A percentile compares a stretch with the other conserved stretches of the same genome.
phyloP scores from a whole-genome alignment of 2,888 invertebrate genomes.

The Rosalia funebris region DNA sequence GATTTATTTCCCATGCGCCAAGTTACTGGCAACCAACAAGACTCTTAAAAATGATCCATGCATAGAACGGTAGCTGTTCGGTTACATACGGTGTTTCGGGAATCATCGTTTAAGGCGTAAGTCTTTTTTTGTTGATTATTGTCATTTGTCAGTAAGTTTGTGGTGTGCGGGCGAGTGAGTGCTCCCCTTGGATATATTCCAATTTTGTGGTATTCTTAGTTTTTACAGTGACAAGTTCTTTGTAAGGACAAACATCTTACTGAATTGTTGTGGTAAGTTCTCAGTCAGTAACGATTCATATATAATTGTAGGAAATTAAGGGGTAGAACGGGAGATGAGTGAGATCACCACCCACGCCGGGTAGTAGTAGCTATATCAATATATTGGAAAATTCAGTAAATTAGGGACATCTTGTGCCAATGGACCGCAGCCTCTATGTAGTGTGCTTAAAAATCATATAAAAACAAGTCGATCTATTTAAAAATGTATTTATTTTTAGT shows the following conservation, averaged over 20 bases:
- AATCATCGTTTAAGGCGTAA: conserved; percentile 30
- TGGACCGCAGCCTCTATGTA: too few relatives aligned
- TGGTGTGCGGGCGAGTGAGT: conserved; percentile 32
- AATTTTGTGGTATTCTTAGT: conserved; percentile 34
- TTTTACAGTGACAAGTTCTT: conserved; percentile 33
- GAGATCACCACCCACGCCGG: conserved; percentile 40
- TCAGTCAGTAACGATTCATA: background rate
- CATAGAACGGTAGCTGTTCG: conserved; percentile 16
- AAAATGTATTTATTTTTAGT: background rate
- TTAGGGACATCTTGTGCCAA: background rate
- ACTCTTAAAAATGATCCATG: too few relatives aligned
- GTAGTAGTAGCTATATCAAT: conserved; percentile 19
- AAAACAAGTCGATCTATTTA: background rate
- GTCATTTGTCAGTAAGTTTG: conserved; percentile 37
- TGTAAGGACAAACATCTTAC: conserved; percentile 23
- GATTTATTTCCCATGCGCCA: too few relatives aligned
- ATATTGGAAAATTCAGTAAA: background rate
- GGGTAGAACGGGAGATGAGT: background rate
- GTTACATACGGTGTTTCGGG: conserved; percentile 5
- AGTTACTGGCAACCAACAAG: conserved; percentile 15
- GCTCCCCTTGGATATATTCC: conserved; percentile 18
- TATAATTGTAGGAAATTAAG: background rate
- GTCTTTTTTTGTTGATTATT: conserved; percentile 31
- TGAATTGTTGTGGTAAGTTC: conserved; percentile 32
- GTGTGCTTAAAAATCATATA: background rate